Evolutionary conservation across 2,113 vertebrate species (phyloP).

Genomic region (Myotis lucifugus): DNA sequence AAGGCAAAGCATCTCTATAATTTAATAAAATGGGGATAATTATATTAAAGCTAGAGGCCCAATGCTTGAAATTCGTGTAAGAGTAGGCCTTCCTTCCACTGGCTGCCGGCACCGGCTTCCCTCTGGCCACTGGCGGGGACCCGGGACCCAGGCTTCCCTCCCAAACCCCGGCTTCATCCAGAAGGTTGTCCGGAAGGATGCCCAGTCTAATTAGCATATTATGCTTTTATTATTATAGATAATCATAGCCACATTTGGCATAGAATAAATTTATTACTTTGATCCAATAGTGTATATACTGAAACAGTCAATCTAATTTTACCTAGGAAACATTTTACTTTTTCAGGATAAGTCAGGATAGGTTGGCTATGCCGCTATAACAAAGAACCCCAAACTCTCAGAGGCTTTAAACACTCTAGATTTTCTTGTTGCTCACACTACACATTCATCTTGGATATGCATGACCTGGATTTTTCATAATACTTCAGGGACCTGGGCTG

Average conservation of each 20-base stretch:
- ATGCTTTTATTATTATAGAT: neutral
- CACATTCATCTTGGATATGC: neutral
- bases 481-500: neutral
- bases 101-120: no score
- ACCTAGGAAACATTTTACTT: neutral
- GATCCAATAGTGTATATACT: neutral
- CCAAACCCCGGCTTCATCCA: no score
- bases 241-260: neutral
- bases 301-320: neutral
- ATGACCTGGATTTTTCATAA: neutral
- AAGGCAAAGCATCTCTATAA: neutral
- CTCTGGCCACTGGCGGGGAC: no score
- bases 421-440: neutral
- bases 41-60: neutral
- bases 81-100: no score
- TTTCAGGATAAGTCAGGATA: neutral
- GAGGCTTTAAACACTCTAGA: neutral
- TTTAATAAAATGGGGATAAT: constrained; percentile 18
- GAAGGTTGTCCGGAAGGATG: no score
- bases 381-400: neutral
- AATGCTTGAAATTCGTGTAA: no score
- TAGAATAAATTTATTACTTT: neutral
- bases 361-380: neutral
- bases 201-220: no score
- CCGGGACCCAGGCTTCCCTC: no score